Evolutionary conservation across 2,113 vertebrate species (phyloP).

Genomic region (Porphyrio hochstetteri): DNA sequence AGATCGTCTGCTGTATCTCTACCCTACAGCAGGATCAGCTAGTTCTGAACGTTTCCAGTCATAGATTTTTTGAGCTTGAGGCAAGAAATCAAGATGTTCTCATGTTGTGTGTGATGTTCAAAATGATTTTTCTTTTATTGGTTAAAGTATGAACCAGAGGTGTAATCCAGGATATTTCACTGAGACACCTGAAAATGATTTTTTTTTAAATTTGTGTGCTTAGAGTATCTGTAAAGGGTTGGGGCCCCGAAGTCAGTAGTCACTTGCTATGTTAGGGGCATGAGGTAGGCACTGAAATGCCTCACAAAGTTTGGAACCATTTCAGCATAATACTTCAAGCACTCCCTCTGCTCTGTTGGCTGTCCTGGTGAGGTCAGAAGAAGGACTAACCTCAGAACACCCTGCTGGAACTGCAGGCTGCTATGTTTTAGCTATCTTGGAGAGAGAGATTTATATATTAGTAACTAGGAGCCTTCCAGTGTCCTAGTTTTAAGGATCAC

Average conservation of each 20-base stretch:
- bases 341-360: neutral
- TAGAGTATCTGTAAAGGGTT: neutral
- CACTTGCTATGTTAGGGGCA: accelerated
- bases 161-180: neutral
- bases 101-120: neutral
- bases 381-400: neutral
- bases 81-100: neutral
- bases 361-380: neutral
- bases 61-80: neutral
- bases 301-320: neutral
- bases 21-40: neutral
- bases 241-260: neutral
- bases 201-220: neutral
- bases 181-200: neutral
- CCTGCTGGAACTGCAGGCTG: neutral
- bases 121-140: neutral
- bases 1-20: neutral
- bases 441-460: neutral
- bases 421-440: neutral
- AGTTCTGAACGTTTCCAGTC: neutral
- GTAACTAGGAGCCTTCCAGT: neutral
- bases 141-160: neutral
- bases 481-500: slow-evolving; percentile 47
- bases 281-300: neutral
- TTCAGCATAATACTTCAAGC: neutral